Conservation (phyloP, 1,140 invertebrate species). For the Drosophila micromelanica region DNA sequence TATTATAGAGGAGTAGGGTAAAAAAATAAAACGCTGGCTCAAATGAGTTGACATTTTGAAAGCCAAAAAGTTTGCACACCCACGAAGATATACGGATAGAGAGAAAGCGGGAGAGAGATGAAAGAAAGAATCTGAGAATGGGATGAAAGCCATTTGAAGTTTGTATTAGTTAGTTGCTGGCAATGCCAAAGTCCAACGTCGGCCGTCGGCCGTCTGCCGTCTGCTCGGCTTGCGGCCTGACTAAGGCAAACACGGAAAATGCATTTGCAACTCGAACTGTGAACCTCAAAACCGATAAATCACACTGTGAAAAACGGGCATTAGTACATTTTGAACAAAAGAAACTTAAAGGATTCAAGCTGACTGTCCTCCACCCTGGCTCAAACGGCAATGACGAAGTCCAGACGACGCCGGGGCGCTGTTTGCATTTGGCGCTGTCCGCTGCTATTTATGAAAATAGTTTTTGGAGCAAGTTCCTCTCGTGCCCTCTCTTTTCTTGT, state of each 20-base stretch:
- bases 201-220: constrained; percentile 29
- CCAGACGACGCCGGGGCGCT: constrained; percentile 57
- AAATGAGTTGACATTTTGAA: constrained; percentile 73
- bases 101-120: constrained; percentile 28
- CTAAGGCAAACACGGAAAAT: constrained; percentile 72
- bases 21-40: constrained; percentile 36
- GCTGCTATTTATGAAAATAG: constrained; percentile 79
- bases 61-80: constrained; percentile 62
- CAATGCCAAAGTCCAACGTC: constrained; percentile 31
- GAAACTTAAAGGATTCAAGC: constrained; percentile 80
- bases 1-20: constrained; percentile 51
- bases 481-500: neutral
- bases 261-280: constrained; percentile 82
- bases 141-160: constrained; percentile 68
- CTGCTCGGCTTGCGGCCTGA: constrained; percentile 22
- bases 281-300: constrained; percentile 82
- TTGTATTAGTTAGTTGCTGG: constrained; percentile 50
- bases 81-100: constrained; percentile 31
- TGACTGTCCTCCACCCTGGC: constrained; percentile 52
- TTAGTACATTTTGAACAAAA: constrained; percentile 69
- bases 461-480: constrained; percentile 57
- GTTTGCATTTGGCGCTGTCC: constrained; percentile 71
- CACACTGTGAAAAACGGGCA: constrained; percentile 82
- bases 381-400: constrained; percentile 45
- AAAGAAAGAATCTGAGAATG: constrained; percentile 1